Base-by-base conservation (phyloP, 2,113 vertebrate species). In the Brachyistius frenatus region DNA sequence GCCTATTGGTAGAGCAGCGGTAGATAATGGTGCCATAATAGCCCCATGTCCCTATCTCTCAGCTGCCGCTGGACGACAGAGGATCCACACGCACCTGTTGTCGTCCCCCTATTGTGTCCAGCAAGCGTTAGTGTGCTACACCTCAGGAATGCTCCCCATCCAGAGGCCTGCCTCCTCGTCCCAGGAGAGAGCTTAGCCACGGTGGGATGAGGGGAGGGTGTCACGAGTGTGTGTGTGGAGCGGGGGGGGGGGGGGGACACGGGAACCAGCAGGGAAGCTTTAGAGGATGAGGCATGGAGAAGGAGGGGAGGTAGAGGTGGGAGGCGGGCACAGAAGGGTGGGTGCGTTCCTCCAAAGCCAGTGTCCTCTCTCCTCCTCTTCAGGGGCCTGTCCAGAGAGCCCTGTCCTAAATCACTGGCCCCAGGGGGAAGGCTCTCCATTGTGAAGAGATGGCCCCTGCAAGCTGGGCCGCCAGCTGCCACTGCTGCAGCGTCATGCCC, bases 381-480 rank as follows among this genome's bases (percentile, higher is more conserved):
- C 87, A 80, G 91, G 90, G 87, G 89, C 88, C 88, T 73, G 86
- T 92, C 91, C 91, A 83, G 88, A 92, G 91, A 92, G 93, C 89
- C 86, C 75, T 89, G 90, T 92, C 92, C 87, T 90, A 89, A 77
- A 90, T 92, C 81, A 35, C 86, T 85, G 89, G 90, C 94, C 92
- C 93, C 81, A n/a, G 85, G 90, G 93, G 93, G 88, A 87, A 81
- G 86, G 68, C 63, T 76, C 86, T 84, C 91, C 88, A 81, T 93
- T 93, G 91, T 94, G 88, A 89, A 71, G 87, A 88, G 88, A 81
- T 93, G 87, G 92, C 90, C 93, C 81, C 90, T 85, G 92, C 93
- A 92, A 94, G 94, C 94, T 95, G 94, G 93, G 90, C 90, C 80
- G 93, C 92, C 94, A 95, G 94, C 94, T 95, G 94, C 94, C 91